Conservation (phyloP, 2,113 vertebrate genomes). For the Cranoglanis bouderius region DNA sequence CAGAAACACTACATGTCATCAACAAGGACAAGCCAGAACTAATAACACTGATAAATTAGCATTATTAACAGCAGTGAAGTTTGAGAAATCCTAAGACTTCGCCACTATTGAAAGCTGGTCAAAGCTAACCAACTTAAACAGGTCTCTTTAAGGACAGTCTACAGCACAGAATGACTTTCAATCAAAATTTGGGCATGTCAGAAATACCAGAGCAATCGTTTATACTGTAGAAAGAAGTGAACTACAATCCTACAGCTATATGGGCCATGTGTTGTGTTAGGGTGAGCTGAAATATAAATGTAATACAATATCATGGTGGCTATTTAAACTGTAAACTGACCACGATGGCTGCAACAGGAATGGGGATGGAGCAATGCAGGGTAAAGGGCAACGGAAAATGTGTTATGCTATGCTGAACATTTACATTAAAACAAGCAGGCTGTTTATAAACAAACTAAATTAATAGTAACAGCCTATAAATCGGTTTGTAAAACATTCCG, state of each 20-base stretch:
- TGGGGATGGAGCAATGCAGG: neutral
- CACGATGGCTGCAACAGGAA: neutral
- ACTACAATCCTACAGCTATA: neutral
- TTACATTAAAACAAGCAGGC: fast-evolving
- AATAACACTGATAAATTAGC: too few relatives aligned
- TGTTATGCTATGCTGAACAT: neutral
- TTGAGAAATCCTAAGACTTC: neutral
- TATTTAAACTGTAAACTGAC: neutral
- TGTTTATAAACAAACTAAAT: neutral
- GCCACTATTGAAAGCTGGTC: neutral
- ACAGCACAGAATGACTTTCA: too few relatives aligned
- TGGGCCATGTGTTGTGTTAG: too few relatives aligned
- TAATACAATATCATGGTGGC: neutral
- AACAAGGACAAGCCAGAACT: too few relatives aligned
- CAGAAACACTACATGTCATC: neutral
- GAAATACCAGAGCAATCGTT: neutral
- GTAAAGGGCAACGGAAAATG: neutral
- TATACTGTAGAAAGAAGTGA: neutral
- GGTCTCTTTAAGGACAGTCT: too few relatives aligned
- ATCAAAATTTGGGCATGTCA: too few relatives aligned
- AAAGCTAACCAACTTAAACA: neutral
- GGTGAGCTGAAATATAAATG: neutral
- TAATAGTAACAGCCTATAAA: neutral
- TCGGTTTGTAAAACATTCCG: neutral
- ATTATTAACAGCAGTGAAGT: too few relatives aligned